phyloP scores from a whole-genome alignment of 2,888 invertebrate genomes.

The Hirtodrosophila alboralis region DNA sequence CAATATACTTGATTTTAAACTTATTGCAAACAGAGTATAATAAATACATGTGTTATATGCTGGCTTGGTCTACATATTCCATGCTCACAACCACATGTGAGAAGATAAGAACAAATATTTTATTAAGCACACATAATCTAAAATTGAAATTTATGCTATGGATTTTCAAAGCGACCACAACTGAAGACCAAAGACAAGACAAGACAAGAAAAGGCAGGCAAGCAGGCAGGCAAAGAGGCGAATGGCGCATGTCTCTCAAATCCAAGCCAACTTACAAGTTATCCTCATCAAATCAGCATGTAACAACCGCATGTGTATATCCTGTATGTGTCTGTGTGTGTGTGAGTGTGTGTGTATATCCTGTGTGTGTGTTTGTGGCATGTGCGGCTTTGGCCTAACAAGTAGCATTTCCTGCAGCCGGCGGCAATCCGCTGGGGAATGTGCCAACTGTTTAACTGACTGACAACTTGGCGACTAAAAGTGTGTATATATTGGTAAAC shows the following conservation, averaged over 20 bases:
- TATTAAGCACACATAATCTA: conserved; percentile 70
- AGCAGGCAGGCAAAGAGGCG: conserved; percentile 12
- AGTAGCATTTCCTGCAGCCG: conserved; percentile 70
- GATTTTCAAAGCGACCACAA: conserved; percentile 41
- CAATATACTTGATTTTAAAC: too few relatives aligned
- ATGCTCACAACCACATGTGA: conserved; percentile 8
- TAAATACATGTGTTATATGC: too few relatives aligned
- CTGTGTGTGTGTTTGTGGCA: conserved; percentile 48
- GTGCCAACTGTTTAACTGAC: conserved; percentile 67
- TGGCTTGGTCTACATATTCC: too few relatives aligned
- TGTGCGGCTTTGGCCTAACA: conserved; percentile 63
- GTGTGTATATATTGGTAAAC: conserved; percentile 14
- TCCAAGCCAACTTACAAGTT: conserved; percentile 63
- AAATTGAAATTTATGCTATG: conserved; percentile 74
- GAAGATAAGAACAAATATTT: conserved; percentile 61
- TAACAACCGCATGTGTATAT: conserved; percentile 19
- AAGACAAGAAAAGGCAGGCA: too few relatives aligned
- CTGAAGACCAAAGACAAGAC: too few relatives aligned
- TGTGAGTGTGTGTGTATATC: conserved; percentile 11
- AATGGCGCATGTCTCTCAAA: conserved; percentile 29
- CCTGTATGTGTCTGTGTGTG: not conserved
- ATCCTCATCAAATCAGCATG: conserved; percentile 57
- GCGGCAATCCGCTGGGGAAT: conserved; percentile 56
- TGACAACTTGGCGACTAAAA: conserved; percentile 53
- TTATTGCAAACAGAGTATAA: too few relatives aligned